Base-by-base conservation (phyloP, 37 sponge, comb jelly and placozoan species). In the Dysidea cf. avara region DNA sequence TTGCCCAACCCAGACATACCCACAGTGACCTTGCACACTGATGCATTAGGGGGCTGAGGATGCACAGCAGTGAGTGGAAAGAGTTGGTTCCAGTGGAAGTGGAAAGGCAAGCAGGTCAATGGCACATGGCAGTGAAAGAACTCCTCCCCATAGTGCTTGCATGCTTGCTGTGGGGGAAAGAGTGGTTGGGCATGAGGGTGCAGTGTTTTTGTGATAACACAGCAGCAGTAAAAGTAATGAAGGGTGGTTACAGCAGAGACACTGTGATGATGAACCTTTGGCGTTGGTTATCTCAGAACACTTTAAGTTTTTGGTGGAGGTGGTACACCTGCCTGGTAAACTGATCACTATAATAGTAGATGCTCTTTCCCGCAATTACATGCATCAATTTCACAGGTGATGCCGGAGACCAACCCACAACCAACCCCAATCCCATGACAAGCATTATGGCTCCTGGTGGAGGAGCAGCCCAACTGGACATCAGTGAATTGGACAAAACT, bases 341-440 rank as follows among this genome's bases (percentile, higher is more conserved):
- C 16, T 49, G 18, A n/a, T 46, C 25, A 87, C 80, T 51, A 37
- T 31, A 0, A 39, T 36, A 47, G 87, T 82, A 20, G 82, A 87
- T 76, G 82, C 82, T 11, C 49, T 87, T 0, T 81, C 82, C n/a
- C 62, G 86, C 2, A 46, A 86, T 51, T 34, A 76, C 1, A 48
- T 56, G 16, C 16, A 12, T 20, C 28, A 17, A 56, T 82, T 11
- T 61, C 64, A 32, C 21, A 26, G 12, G 31, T 53, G 51, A 38
- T 32, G 21, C 74, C 82, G 14, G 13, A 46, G 18, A 32, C 56
- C 1, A 21, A 13, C 33, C 16, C 57, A 34, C 21, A 38, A 17
- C 74, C 55, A 17, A 14, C 56, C 12, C 54, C 24, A 21, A 39
- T 72, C 34, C 67, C 74, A 1, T 54, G 43, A 34, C 24, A 16